These are phyloP conservation scores for Lithophane socia DNA, from an alignment of 2,888 invertebrate genomes.

Conservation along the genomic window DNA sequence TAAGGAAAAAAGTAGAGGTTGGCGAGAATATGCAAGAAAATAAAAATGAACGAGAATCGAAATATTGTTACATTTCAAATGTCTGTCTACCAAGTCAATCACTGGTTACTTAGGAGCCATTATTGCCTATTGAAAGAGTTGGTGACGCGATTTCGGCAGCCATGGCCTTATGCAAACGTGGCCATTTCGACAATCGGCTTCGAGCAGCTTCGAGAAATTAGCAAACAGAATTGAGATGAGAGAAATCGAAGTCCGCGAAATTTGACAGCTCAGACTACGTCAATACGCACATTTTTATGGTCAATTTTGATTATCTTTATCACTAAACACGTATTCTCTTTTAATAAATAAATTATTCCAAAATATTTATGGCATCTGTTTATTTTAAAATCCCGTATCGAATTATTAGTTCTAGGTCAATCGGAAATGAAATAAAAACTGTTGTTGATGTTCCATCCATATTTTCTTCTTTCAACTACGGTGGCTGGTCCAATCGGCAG, in stretches of 20 bases:
- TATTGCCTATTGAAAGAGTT: conserved; percentile 68
- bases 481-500: neutral
- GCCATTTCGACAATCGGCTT: conserved; percentile 68
- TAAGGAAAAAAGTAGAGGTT: neutral
- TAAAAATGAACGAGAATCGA: conserved; percentile 10
- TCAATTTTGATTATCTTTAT: conserved; percentile 1
- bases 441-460: conserved; percentile 5
- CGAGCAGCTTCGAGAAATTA: conserved; percentile 67
- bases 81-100: conserved; percentile 36
- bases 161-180: conserved; percentile 77
- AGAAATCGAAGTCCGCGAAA: conserved; percentile 59
- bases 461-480: conserved; percentile 4
- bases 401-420: conserved; percentile 19
- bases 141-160: conserved; percentile 69
- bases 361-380: neutral
- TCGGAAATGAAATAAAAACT: conserved; percentile 31
- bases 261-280: conserved; percentile 24
- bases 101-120: conserved; percentile 62
- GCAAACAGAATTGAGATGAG: conserved; percentile 62
- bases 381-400: conserved; percentile 2
- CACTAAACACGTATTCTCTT: neutral
- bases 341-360: neutral
- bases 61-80: conserved; percentile 22
- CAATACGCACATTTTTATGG: conserved; percentile 9
- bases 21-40: neutral